Conservation (phyloP, 1,140 invertebrate species). For the Tetraneura akinire region DNA sequence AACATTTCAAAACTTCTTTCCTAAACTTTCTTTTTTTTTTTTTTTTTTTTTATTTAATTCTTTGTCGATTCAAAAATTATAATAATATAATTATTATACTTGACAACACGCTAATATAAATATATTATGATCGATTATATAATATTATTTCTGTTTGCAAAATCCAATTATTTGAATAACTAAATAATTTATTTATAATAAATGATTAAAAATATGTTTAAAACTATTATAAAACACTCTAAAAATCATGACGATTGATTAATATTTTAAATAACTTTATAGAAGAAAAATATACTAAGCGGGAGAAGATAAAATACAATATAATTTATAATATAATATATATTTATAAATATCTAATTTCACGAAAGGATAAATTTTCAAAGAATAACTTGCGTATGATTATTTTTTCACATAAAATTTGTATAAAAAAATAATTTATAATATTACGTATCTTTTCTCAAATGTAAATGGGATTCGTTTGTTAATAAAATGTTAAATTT, state of each 20-base stretch:
- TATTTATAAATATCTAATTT: constrained; percentile 6
- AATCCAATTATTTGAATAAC: constrained; percentile 39
- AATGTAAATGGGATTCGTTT: too few species aligned
- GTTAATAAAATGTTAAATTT: too few species aligned
- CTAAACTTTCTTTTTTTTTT: too few species aligned
- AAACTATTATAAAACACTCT: constrained; percentile 50
- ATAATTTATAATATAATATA: constrained; percentile 4
- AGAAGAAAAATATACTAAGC: constrained; percentile 28
- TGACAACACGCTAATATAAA: constrained; percentile 23
- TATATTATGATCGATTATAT: constrained; percentile 27
- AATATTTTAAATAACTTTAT: constrained; percentile 48
- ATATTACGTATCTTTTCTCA: background rate
- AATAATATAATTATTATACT: constrained; percentile 40
- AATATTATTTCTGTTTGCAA: constrained; percentile 19
- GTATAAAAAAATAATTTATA: constrained; percentile 46
- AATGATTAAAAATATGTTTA: constrained; percentile 49
- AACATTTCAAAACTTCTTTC: constrained; percentile 30
- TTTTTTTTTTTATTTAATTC: background rate
- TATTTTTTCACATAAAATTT: background rate
- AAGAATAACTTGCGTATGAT: constrained; percentile 35
- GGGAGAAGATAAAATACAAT: background rate
- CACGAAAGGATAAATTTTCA: constrained; percentile 24
- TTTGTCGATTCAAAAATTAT: constrained; percentile 29
- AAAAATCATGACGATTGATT: constrained; percentile 45
- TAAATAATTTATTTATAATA: constrained; percentile 47